Conservation (phyloP, 2,113 vertebrate species). For the Apodemus speciosus region DNA sequence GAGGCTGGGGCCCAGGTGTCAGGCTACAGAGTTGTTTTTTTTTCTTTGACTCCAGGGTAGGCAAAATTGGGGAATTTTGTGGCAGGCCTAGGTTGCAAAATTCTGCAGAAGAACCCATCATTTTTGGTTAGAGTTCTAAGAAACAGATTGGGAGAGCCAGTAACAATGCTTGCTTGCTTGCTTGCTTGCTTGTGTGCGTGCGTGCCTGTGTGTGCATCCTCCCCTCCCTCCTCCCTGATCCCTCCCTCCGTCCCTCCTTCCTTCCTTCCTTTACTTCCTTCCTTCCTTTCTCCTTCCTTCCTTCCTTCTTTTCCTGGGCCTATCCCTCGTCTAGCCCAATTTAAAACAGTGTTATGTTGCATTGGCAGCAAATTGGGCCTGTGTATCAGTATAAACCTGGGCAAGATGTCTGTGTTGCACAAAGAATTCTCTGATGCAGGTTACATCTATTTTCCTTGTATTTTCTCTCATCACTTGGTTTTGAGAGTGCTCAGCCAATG, state of each 20-base stretch:
- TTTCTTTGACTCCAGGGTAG: background rate
- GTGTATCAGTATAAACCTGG: background rate
- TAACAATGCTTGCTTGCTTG: background rate
- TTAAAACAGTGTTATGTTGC: background rate
- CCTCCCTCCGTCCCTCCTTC: too few species aligned
- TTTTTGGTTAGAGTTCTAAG: background rate
- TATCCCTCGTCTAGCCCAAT: background rate
- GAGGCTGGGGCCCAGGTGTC: too few species aligned
- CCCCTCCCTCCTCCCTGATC: background rate
- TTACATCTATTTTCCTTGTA: background rate
- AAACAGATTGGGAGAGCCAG: background rate
- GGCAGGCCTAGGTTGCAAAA: background rate
- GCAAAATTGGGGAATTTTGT: background rate
- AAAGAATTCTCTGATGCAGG: background rate
- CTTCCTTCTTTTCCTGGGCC: background rate
- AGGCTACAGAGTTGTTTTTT: background rate
- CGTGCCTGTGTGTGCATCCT: too few species aligned
- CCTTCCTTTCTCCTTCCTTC: rapidly evolving
- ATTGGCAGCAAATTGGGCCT: background rate
- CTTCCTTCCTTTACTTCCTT: too few species aligned
- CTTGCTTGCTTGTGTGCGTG: too few species aligned
- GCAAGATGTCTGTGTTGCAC: background rate
- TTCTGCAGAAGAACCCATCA: background rate
- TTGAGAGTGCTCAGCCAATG: background rate
- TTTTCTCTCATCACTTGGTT: background rate